Evolutionary conservation across 64 coral and sea anemone genomes (phyloP).

Genomic region (Catalaphyllia jardinei): DNA sequence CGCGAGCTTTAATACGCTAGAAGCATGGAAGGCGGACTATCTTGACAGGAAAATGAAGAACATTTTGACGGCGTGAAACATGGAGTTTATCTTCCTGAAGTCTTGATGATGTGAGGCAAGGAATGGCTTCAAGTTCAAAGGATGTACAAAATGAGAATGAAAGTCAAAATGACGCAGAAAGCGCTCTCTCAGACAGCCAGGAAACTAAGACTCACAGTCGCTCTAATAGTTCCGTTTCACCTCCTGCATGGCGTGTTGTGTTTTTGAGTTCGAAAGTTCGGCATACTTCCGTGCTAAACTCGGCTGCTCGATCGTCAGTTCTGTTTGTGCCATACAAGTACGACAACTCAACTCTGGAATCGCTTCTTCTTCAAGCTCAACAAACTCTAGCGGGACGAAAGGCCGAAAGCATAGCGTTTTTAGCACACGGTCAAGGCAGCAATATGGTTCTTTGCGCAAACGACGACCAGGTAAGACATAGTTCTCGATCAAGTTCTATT

Average conservation of each 20-base stretch:
- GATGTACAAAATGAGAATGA: slow-evolving; percentile 34
- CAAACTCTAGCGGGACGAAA: slow-evolving; percentile 69
- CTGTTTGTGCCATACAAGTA: slow-evolving; percentile 78
- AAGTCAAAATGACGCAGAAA: slow-evolving; percentile 12
- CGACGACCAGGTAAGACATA: slow-evolving; percentile 66
- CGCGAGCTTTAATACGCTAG: neutral
- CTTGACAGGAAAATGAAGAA: neutral
- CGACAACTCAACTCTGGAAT: slow-evolving; percentile 77
- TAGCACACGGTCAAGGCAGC: slow-evolving; percentile 76
- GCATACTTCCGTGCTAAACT: slow-evolving; percentile 65
- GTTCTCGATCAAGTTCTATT: neutral
- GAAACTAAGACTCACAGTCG: slow-evolving; percentile 5
- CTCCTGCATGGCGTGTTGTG: slow-evolving; percentile 67
- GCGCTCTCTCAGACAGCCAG: neutral
- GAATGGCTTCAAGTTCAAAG: slow-evolving; percentile 46
- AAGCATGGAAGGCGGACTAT: neutral
- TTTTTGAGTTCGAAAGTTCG: slow-evolving; percentile 90
- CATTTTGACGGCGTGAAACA: neutral
- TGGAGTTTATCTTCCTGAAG: neutral
- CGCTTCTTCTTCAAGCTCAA: slow-evolving; percentile 72
- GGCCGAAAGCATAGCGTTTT: slow-evolving; percentile 76
- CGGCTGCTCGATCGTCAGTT: slow-evolving; percentile 63
- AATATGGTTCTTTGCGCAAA: slow-evolving; percentile 63
- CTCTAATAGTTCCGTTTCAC: slow-evolving; percentile 18
- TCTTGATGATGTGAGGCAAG: slow-evolving; percentile 33